phyloP scores from a whole-genome alignment of 2,113 vertebrate species.

The Gobius niger region DNA sequence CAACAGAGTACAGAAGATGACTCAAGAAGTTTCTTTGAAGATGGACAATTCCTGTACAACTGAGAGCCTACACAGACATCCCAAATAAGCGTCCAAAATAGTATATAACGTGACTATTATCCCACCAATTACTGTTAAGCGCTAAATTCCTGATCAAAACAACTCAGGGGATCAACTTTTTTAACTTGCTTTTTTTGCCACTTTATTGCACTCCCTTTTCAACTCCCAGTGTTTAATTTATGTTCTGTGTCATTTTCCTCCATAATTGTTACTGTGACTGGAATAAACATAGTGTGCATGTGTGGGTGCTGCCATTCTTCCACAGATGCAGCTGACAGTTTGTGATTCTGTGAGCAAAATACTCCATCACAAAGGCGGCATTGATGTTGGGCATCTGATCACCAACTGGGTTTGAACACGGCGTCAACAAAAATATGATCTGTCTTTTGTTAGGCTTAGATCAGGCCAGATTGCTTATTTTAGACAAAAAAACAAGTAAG shows the following conservation, averaged over 20 bases:
- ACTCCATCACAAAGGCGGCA: background rate
- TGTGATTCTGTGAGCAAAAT: constrained; percentile 1
- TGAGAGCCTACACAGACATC: no score
- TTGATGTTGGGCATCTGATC: constrained; percentile 13
- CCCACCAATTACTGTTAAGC: no score
- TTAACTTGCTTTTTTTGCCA: background rate
- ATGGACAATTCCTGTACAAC: no score
- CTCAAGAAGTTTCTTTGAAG: no score
- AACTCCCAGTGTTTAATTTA: background rate
- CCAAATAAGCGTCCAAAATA: no score
- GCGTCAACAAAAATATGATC: background rate
- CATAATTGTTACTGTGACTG: background rate
- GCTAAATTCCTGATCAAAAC: no score
- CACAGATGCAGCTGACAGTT: constrained; percentile 18
- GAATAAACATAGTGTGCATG: constrained; percentile 10
- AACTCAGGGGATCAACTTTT: no score
- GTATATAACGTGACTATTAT: no score
- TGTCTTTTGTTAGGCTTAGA: background rate
- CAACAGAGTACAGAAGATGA: no score
- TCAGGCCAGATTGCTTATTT: background rate
- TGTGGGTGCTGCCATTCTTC: constrained; percentile 10
- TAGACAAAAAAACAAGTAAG: no score
- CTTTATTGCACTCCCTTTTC: background rate
- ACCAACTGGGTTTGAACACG: constrained; percentile 4
- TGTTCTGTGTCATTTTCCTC: constrained; percentile 6